These are phyloP conservation scores for Procambarus virginalis DNA, from an alignment of 1,140 invertebrate genomes.

Conservation along the genomic window DNA sequence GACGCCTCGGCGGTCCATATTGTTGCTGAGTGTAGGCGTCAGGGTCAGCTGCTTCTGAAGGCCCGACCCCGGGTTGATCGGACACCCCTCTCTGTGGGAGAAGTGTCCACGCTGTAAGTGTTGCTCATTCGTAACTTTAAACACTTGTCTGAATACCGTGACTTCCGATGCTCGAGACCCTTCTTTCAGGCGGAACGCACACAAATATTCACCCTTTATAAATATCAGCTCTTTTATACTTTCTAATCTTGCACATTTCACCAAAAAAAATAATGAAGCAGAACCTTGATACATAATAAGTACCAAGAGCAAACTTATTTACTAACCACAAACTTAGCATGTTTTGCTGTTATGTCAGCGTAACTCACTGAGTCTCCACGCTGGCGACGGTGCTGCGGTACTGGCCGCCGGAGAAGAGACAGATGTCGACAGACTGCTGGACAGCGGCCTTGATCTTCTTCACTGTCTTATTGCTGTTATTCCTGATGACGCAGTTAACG, in stretches of 20 bases:
- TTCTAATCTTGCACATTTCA: no score
- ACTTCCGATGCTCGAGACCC: no score
- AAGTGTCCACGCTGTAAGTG: not conserved
- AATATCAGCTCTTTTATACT: no score
- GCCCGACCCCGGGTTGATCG: slow-evolving; percentile 70
- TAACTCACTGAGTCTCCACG: slow-evolving; percentile 82
- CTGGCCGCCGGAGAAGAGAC: slow-evolving; percentile 97
- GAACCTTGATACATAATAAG: no score
- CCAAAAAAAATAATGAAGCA: no score
- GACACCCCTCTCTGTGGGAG: slow-evolving; percentile 70
- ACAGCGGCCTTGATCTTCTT: slow-evolving; percentile 96
- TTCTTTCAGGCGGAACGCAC: no score
- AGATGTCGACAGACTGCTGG: slow-evolving; percentile 96
- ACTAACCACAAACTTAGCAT: no score
- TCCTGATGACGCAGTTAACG: slow-evolving; percentile 94
- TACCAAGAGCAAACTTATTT: no score
- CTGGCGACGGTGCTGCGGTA: slow-evolving; percentile 95
- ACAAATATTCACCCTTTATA: no score
- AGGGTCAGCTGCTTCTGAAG: slow-evolving; percentile 69
- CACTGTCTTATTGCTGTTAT: slow-evolving; percentile 98
- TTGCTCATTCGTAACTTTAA: no score
- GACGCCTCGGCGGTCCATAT: slow-evolving; percentile 92
- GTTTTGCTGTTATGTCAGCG: no score
- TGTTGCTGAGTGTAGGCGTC: slow-evolving; percentile 78
- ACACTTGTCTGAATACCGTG: no score